phyloP scores from a whole-genome alignment of 1,140 invertebrate genomes.

The Diprion similis region DNA sequence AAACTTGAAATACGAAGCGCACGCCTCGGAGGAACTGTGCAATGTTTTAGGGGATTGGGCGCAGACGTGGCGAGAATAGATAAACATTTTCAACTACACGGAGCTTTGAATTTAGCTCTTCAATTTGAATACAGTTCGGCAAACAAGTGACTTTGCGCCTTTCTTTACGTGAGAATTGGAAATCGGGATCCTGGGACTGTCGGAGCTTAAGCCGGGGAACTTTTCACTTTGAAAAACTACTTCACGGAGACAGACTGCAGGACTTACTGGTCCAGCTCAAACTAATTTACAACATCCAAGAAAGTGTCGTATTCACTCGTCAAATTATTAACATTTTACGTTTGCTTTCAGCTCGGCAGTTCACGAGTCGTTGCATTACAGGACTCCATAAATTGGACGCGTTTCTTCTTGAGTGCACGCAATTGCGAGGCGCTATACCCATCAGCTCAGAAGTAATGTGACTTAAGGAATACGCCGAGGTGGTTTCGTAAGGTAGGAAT shows the following conservation, averaged over 20 bases:
- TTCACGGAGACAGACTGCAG: constrained; percentile 2
- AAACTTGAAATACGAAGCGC: constrained; percentile 1
- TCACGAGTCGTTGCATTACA: not conserved
- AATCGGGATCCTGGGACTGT: not conserved
- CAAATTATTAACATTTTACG: constrained; percentile 6
- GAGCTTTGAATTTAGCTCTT: constrained; percentile 2
- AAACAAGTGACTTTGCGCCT: constrained; percentile 2
- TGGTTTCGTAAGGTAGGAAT: constrained; percentile 26
- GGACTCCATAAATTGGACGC: not conserved
- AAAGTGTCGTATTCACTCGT: not conserved
- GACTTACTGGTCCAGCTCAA: not conserved
- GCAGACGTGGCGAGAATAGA: constrained; percentile 6
- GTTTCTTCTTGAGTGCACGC: not conserved
- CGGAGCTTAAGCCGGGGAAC: not conserved
- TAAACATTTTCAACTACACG: constrained; percentile 7
- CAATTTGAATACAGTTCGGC: constrained; percentile 2
- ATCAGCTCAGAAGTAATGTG: constrained; percentile 1
- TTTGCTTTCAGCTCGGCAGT: not conserved
- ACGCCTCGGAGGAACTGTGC: not conserved
- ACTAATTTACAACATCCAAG: not conserved
- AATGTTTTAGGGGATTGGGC: constrained; percentile 7
- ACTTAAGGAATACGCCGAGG: constrained; percentile 10
- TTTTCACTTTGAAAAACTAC: constrained; percentile 4
- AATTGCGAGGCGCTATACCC: constrained; percentile 4
- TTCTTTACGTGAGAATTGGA: constrained; percentile 4